Percentiles rank a stretch among this genome's conserved stretches.
Evolutionary conservation across 2,797 vertebrate genomes (phyloP).

Genomic region (Taenioides sp.): DNA sequence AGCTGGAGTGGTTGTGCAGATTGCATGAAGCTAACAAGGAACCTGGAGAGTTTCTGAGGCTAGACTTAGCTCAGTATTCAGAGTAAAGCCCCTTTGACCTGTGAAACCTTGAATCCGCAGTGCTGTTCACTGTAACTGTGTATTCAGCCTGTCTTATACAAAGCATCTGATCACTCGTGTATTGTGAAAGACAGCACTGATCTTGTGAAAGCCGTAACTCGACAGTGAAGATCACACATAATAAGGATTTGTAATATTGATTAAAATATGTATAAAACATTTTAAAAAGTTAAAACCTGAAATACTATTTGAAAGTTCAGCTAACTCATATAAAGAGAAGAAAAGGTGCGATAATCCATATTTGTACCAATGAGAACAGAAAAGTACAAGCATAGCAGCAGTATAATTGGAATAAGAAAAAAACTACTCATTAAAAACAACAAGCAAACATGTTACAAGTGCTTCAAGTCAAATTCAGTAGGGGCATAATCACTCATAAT

Average conservation of each 20-base stretch:
- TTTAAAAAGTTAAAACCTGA: no score
- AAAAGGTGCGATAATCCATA: no score
- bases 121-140: conserved; percentile 23
- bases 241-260: background rate
- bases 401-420: background rate
- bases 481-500: no score
- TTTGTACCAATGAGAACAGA: background rate
- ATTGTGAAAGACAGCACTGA: background rate
- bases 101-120: conserved; percentile 46
- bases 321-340: no score
- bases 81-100: conserved; percentile 44
- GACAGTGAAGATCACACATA: background rate
- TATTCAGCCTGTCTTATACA: conserved; percentile 17
- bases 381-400: background rate
- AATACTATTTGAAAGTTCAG: background rate
- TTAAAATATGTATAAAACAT: background rate
- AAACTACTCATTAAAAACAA: no score
- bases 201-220: background rate
- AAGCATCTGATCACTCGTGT: conserved; percentile 26
- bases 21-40: conserved; percentile 42
- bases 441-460: background rate
- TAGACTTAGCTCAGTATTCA: conserved; percentile 31
- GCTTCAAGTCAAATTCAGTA: no score
- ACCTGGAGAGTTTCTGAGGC: conserved; percentile 33
- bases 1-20: conserved; percentile 18